Evolutionary conservation across 2,113 vertebrate species (phyloP).

Genomic region (Toxotes jaculatrix): DNA sequence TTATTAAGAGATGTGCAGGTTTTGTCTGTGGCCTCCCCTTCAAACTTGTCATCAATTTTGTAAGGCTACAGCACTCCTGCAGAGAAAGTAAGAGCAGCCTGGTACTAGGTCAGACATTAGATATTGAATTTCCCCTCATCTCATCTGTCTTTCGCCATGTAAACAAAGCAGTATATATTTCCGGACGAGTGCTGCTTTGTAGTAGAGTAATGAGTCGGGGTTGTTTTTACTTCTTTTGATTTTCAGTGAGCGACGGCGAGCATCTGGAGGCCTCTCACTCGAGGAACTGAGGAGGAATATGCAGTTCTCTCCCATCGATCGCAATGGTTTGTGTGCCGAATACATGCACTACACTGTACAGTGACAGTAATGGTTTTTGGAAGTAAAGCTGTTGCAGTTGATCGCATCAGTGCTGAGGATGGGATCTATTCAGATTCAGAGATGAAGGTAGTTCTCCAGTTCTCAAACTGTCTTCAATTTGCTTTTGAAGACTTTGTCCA

Average conservation of each 20-base stretch:
- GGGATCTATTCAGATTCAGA: neutral
- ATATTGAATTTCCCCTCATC: slow-evolving; percentile 56
- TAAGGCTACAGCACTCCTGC: slow-evolving; percentile 2
- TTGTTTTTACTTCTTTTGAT: slow-evolving; percentile 27
- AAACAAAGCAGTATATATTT: slow-evolving; percentile 29
- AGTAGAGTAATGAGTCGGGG: neutral
- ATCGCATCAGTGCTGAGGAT: neutral
- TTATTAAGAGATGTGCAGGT: too few species aligned
- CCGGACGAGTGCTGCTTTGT: slow-evolving; percentile 16
- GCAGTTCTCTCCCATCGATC: slow-evolving; percentile 89
- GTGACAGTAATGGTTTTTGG: neutral
- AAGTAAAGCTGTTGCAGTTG: neutral
- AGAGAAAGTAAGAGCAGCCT: slow-evolving; percentile 56
- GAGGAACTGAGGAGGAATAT: slow-evolving; percentile 91
- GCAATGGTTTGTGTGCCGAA: slow-evolving; percentile 86
- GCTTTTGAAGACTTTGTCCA: too few species aligned
- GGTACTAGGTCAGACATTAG: neutral
- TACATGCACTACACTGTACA: neutral
- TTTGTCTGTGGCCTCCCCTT: neutral
- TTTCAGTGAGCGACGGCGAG: slow-evolving; percentile 83
- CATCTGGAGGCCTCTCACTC: slow-evolving; percentile 87
- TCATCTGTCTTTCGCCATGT: slow-evolving; percentile 45
- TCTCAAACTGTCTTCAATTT: neutral
- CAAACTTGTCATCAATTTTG: slow-evolving; percentile 46
- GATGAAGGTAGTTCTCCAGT: neutral